Conservation (phyloP, 2,113 vertebrate genomes). For the Gavia stellata region DNA sequence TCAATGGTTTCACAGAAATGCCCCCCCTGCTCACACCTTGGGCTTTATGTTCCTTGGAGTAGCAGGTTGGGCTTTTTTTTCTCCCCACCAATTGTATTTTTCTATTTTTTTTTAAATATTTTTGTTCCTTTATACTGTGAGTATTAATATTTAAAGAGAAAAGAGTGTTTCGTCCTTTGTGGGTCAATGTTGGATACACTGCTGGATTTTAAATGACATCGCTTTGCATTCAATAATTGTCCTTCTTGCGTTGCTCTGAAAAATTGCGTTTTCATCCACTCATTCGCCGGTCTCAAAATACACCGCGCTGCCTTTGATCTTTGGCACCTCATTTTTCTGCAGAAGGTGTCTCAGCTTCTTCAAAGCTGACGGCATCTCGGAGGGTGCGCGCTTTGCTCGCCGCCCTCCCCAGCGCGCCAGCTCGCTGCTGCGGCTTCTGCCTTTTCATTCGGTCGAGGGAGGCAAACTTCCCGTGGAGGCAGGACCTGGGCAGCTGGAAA, state of each 20-base stretch:
- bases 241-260: not conserved
- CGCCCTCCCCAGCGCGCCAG: fast-evolving
- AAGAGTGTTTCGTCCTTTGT: fast-evolving
- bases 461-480: not conserved
- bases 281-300: fast-evolving
- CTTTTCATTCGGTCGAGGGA: fast-evolving
- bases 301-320: not conserved
- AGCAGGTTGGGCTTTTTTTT: not conserved
- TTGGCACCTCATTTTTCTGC: not conserved
- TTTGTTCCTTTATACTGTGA: not conserved
- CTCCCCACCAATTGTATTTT: not conserved
- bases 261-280: not conserved
- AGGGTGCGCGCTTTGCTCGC: not conserved
- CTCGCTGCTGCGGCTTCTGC: not conserved
- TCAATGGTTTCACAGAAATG: not conserved
- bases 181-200: not conserved
- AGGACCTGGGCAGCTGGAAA: not conserved
- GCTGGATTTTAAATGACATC: not conserved
- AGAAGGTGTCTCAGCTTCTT: not conserved
- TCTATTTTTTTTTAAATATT: not conserved
- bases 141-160: not conserved
- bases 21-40: not conserved
- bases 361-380: not conserved
- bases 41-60: not conserved
- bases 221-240: not conserved